These are phyloP conservation scores for Percopsis transmontana DNA, from an alignment of 2,113 vertebrate species.

Conservation along the genomic window DNA sequence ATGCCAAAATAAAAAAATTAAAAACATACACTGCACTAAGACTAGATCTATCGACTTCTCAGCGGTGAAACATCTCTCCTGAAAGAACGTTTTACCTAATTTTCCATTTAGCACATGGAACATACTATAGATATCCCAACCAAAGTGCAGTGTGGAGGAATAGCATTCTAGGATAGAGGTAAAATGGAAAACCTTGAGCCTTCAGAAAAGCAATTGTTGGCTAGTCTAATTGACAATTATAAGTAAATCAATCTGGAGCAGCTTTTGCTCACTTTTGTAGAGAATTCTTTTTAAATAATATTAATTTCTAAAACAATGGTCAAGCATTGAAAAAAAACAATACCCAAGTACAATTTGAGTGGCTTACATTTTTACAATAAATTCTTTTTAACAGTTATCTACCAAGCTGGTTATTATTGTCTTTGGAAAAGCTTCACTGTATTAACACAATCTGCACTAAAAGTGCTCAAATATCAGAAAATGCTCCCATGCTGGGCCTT, in stretches of 20 bases:
- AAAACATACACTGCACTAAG: background rate
- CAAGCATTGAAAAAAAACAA: background rate
- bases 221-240: too few species aligned
- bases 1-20: constrained; percentile 9
- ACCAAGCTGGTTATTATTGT: too few species aligned
- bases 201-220: background rate
- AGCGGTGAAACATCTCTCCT: constrained; percentile 48
- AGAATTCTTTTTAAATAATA: too few species aligned
- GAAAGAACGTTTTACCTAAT: constrained; percentile 50
- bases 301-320: too few species aligned
- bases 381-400: too few species aligned
- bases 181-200: constrained; percentile 22
- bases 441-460: too few species aligned
- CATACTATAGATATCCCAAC: constrained; percentile 48
- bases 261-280: too few species aligned
- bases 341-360: background rate
- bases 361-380: too few species aligned
- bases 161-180: constrained; percentile 16
- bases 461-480: too few species aligned
- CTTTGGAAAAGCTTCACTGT: too few species aligned
- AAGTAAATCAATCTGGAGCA: background rate
- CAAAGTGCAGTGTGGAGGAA: constrained; percentile 7
- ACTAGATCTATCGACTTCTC: constrained; percentile 53
- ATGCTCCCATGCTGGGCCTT: too few species aligned
- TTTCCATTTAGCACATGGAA: constrained; percentile 54